Percentiles rank a stretch among this genome's conserved stretches.
Evolutionary conservation across 2,888 invertebrate species (phyloP).

Genomic region (Agrochola litura): DNA sequence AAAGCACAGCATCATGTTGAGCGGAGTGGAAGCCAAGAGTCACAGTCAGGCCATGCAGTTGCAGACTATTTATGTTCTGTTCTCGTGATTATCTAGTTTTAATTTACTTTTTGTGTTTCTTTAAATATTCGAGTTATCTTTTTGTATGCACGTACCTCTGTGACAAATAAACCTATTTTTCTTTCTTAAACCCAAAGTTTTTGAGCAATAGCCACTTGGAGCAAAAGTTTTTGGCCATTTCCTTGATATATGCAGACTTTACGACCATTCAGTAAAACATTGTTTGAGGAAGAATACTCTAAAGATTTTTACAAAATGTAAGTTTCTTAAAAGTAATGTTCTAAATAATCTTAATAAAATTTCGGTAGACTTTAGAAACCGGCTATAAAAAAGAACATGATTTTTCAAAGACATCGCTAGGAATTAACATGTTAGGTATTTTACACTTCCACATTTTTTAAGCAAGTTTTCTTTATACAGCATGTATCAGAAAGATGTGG

Average conservation of each 20-base stretch:
- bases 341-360: not conserved
- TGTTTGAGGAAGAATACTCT: not conserved
- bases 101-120: not conserved
- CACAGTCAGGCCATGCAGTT: too few relatives aligned
- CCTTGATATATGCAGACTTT: constrained; percentile 24
- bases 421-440: not conserved
- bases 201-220: not conserved
- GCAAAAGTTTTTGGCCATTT: constrained; percentile 16
- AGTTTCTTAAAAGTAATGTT: not conserved
- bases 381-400: not conserved
- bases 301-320: not conserved
- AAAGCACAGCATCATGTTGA: not conserved
- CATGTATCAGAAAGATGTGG: too few relatives aligned
- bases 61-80: too few relatives aligned
- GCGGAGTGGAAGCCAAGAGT: not conserved
- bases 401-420: not conserved
- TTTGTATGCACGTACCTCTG: not conserved
- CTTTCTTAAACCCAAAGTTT: not conserved
- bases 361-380: not conserved
- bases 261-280: constrained; percentile 3
- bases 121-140: not conserved
- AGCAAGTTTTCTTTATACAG: not conserved
- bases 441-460: not conserved
- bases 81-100: not conserved
- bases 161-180: not conserved